Evolutionary conservation across 35 echinoderm and acorn worm species (phyloP).

Genomic region (Apostichopus californicus): DNA sequence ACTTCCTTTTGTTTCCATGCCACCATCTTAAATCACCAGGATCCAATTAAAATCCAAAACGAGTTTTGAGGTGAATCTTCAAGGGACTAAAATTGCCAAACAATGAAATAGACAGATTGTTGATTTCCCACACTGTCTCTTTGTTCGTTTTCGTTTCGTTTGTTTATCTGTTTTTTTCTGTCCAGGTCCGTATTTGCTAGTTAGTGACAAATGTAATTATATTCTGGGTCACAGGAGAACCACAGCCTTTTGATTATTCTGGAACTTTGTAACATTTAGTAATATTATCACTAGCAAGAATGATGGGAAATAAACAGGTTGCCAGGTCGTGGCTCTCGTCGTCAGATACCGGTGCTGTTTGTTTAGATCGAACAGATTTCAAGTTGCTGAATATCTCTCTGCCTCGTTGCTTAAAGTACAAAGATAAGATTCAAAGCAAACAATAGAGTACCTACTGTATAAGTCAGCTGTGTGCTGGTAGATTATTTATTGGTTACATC

Average conservation of each 20-base stretch:
- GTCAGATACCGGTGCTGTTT: background rate
- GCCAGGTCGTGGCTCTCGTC: background rate
- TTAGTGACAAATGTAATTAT: background rate
- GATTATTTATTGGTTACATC: too few species aligned
- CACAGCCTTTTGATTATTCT: background rate
- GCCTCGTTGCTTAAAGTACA: too few species aligned
- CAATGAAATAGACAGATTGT: background rate
- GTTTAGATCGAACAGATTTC: background rate
- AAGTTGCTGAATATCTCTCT: too few species aligned
- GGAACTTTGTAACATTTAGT: too few species aligned
- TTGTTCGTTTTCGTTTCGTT: background rate
- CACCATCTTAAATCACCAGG: background rate
- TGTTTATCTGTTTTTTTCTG: background rate
- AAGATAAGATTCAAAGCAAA: too few species aligned
- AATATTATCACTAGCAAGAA: background rate
- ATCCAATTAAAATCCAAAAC: background rate
- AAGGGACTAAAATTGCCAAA: background rate
- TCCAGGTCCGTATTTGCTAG: background rate
- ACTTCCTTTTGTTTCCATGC: background rate
- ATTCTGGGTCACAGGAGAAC: background rate
- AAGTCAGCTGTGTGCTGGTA: too few species aligned
- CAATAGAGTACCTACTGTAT: too few species aligned
- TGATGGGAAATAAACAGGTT: slow-evolving; percentile 40
- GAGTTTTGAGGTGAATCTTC: background rate
- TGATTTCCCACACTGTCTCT: slow-evolving; percentile 7